These are phyloP conservation scores for Chrysolina oricalcia DNA, from an alignment of 2,888 invertebrate genomes.

Conservation along the genomic window DNA sequence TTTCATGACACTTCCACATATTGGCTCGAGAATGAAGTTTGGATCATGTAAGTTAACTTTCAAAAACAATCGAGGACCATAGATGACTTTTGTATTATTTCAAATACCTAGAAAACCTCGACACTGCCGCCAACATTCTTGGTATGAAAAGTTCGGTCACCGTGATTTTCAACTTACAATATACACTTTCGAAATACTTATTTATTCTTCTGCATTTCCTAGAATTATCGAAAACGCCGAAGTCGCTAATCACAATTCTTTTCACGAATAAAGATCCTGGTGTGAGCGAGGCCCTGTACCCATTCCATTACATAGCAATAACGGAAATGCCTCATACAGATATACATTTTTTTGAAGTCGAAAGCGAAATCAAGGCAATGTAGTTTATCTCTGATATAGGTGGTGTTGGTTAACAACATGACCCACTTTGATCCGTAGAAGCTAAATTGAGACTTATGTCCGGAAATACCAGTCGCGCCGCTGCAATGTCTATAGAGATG, in stretches of 20 bases:
- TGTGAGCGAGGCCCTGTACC: constrained; percentile 10
- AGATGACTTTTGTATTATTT: no score
- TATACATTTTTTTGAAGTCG: constrained; percentile 35
- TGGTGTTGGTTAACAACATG: constrained; percentile 45
- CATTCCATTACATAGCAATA: constrained; percentile 26
- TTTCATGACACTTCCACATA: no score
- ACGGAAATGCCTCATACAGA: constrained; percentile 46
- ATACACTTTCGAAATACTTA: no score
- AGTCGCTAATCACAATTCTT: background rate
- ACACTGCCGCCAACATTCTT: no score
- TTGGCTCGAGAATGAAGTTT: no score
- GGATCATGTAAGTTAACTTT: no score
- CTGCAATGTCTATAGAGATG: constrained; percentile 7
- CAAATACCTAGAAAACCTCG: no score
- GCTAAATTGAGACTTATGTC: constrained; percentile 53
- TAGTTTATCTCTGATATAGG: constrained; percentile 38
- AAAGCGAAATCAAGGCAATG: constrained; percentile 42
- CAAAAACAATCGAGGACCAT: no score
- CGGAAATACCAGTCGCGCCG: constrained; percentile 56
- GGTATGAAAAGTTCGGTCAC: no score
- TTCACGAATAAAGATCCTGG: background rate
- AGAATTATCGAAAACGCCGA: no score
- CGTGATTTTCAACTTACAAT: no score
- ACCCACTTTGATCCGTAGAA: constrained; percentile 52
- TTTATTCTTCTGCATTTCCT: no score